Percentiles rank a stretch among this genome's conserved stretches.
phyloP scores from a whole-genome alignment of 2,888 invertebrate genomes.

The Prenolepis imparis region DNA sequence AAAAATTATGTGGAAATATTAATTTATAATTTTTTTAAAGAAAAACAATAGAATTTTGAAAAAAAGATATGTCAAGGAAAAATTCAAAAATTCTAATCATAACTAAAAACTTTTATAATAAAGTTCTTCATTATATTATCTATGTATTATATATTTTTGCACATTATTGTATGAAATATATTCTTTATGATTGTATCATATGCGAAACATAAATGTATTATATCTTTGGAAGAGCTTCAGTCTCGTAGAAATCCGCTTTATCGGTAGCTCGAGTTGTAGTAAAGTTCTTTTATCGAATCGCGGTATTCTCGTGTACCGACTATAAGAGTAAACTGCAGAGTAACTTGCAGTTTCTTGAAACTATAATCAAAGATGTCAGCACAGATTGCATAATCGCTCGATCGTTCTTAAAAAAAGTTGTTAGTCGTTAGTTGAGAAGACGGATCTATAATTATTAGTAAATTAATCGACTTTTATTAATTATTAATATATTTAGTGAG shows the following conservation, averaged over 20 bases:
- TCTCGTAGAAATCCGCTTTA: constrained; percentile 31
- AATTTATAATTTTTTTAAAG: neutral
- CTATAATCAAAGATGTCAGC: constrained; percentile 11
- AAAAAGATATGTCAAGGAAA: neutral
- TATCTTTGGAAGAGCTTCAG: neutral
- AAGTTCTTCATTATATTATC: neutral
- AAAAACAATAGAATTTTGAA: neutral
- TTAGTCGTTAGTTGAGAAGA: neutral
- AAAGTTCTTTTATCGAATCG: neutral
- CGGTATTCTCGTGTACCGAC: neutral
- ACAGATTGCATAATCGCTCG: neutral
- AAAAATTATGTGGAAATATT: constrained; percentile 2
- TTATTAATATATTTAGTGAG: neutral
- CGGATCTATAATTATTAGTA: neutral
- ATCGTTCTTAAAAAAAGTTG: neutral
- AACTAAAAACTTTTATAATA: neutral
- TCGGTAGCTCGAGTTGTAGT: neutral
- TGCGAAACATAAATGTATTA: neutral
- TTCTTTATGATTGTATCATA: neutral
- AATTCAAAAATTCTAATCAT: neutral
- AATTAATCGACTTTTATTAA: constrained; percentile 18
- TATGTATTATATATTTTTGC: neutral
- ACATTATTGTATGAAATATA: neutral
- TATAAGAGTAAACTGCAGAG: neutral
- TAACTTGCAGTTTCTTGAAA: neutral